Conservation (phyloP, 2,797 vertebrate species). For the Gymnoscopelus braueri region DNA sequence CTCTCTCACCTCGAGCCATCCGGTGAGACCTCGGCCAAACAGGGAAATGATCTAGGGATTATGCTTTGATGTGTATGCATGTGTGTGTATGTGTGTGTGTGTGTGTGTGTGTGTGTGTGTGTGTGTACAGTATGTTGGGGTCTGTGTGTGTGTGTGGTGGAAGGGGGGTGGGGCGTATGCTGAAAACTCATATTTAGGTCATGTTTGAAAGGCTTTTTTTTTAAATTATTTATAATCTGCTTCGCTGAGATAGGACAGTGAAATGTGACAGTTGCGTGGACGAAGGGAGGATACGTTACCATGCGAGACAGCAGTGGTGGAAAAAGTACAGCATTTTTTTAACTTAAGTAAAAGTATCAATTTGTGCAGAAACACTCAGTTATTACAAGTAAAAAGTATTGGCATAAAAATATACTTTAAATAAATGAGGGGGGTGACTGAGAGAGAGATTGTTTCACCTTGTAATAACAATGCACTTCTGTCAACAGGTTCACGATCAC, state of each 20-base stretch:
- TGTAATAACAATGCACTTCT: neutral
- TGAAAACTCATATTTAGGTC: slow-evolving; percentile 40
- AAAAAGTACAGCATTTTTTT: no score
- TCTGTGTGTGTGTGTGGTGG: no score
- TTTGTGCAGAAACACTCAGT: no score
- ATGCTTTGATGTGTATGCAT: slow-evolving; percentile 36
- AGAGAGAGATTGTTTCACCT: neutral
- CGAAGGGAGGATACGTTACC: no score
- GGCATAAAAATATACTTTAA: no score
- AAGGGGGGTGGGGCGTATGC: neutral
- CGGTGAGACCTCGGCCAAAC: slow-evolving; percentile 20
- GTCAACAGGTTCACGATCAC: neutral
- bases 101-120: no score
- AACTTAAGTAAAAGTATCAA: no score
- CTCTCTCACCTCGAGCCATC: slow-evolving; percentile 27
- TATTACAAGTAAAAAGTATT: no score
- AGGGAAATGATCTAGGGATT: slow-evolving; percentile 41
- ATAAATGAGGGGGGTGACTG: neutral
- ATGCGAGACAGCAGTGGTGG: no score
- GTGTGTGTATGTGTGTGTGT: no score
- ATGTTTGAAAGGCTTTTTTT: slow-evolving; percentile 15
- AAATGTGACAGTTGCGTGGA: neutral
- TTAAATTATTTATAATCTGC: neutral
- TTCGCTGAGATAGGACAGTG: neutral
- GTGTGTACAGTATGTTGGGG: no score